A percentile compares a stretch with the other conserved stretches of the same genome.
Evolutionary conservation across 2,797 vertebrate genomes (phyloP).

Genomic region (Bovichtus variegatus): DNA sequence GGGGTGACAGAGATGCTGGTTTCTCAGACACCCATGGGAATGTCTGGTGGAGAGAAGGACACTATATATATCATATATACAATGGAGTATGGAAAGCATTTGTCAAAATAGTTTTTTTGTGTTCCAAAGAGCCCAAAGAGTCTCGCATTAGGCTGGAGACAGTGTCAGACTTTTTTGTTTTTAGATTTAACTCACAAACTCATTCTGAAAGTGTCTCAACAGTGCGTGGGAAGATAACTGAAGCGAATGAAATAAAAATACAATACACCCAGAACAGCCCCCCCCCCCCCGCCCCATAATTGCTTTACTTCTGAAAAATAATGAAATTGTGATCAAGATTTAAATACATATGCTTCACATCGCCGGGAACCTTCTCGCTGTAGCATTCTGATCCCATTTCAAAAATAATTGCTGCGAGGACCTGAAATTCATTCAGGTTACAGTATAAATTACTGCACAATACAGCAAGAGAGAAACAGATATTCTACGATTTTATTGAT

Average conservation of each 20-base stretch:
- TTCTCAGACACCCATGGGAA: conserved; percentile 60
- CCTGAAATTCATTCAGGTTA: conserved; percentile 4
- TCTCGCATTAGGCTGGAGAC: conserved; percentile 2
- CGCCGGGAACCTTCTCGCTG: neutral
- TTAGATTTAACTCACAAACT: conserved; percentile 24
- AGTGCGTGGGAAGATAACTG: conserved; percentile 17
- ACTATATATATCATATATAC: conserved; percentile 11
- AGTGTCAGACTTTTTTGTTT: conserved; percentile 14
- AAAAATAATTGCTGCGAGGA: conserved; percentile 9
- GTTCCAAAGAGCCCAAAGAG: neutral
- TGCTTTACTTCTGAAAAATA: neutral
- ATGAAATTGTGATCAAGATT: conserved; percentile 10
- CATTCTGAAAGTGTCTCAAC: conserved; percentile 18
- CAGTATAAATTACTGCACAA: neutral
- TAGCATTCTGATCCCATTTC: conserved; percentile 12
- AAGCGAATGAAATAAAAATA: conserved; percentile 4
- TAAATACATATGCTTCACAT: conserved; percentile 7
- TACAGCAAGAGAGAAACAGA: neutral
- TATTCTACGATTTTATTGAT: neutral
- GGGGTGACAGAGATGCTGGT: conserved; percentile 51
- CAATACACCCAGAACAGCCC: conserved; percentile 7
- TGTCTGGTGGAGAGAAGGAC: conserved; percentile 26
- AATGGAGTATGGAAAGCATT: conserved; percentile 17
- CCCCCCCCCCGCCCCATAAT: too few relatives aligned
- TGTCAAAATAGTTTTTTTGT: conserved; percentile 20